Evolutionary conservation across 2,888 invertebrate species (phyloP), one percentile per base, ranked within the genome.

Genomic region (Stenurella melanura): DNA sequence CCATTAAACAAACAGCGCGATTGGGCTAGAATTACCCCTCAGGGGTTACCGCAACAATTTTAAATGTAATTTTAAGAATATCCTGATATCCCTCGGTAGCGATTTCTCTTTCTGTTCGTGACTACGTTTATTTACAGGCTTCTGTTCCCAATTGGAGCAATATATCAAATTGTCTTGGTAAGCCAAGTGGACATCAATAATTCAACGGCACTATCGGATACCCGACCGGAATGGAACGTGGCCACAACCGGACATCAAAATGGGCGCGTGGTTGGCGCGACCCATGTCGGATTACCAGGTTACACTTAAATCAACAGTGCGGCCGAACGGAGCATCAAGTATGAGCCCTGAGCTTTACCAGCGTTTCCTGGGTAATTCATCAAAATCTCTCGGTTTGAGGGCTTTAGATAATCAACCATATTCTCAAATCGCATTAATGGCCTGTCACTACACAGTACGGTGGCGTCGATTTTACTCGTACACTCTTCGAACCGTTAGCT

Each of bases 111-210:
- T 84, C 85, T 84, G 84, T 86, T 85, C 87, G 86, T 86, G 87
- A 87, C 86, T 85, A 56, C 73, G 79, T 85, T 88, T 89, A 88
- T 89, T 89, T 88, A 88, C 85, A 85, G 83, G 86, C 74, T 78
- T 83, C 86, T 85, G 86, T 85, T 87, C 84, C 87, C 86, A 88
- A 87, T 88, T 88, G 87, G 85, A 84, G 82, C 85, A 80, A 86
- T 88, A 87, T 87, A 88, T 88, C 88, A 88, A 88, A 88, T 88
- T 86, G 89, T 89, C 88, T 88, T 87, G 81, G 86, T 86, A 83
- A 85, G 83, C 87, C 84, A 84, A 86, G 85, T 85, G 87, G 85
- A 85, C 88, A 87, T 88, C 88, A 87, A 88, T 88, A 88, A 88
- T 88, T 88, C 87, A 88, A 85, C 83, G 84, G 83, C 84, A 84